A percentile compares a stretch with the other conserved stretches of the same genome.
These are phyloP conservation scores for Drosophila sucinea DNA, from an alignment of 1,140 invertebrate genomes.

Conservation along the genomic window DNA sequence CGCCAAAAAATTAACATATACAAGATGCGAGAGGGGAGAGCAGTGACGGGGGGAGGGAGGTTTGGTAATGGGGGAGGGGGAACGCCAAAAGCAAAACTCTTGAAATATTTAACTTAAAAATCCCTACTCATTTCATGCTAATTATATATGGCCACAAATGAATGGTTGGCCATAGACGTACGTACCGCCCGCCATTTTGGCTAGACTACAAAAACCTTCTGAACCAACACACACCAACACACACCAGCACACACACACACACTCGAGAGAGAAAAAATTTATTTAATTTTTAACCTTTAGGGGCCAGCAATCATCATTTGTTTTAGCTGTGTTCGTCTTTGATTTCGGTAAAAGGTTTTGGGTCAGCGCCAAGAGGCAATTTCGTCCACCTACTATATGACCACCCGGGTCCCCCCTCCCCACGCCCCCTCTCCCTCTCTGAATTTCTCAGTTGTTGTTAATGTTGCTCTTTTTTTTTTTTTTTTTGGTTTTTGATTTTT, in stretches of 20 bases:
- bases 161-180: conserved; percentile 30
- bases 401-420: conserved; percentile 47
- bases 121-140: conserved; percentile 81
- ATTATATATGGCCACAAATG: conserved; percentile 69
- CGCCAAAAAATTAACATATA: conserved; percentile 74
- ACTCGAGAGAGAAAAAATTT: conserved; percentile 56
- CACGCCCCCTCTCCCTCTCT: neutral
- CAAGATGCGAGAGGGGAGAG: conserved; percentile 18
- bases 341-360: conserved; percentile 65
- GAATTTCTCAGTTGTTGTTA: neutral
- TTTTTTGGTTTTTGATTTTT: neutral
- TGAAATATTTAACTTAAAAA: conserved; percentile 70
- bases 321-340: conserved; percentile 44
- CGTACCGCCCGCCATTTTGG: conserved; percentile 75
- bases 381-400: conserved; percentile 36
- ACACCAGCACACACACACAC: neutral
- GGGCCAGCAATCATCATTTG: conserved; percentile 79
- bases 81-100: conserved; percentile 70
- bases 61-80: neutral
- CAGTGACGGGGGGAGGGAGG: neutral
- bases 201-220: conserved; percentile 24
- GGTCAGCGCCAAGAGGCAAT: conserved; percentile 67
- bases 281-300: conserved; percentile 81
- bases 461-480: conserved; percentile 4
- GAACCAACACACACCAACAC: neutral